Evolutionary conservation across 2,797 vertebrate genomes (phyloP).

Genomic region (Tauraco hartlaubi): DNA sequence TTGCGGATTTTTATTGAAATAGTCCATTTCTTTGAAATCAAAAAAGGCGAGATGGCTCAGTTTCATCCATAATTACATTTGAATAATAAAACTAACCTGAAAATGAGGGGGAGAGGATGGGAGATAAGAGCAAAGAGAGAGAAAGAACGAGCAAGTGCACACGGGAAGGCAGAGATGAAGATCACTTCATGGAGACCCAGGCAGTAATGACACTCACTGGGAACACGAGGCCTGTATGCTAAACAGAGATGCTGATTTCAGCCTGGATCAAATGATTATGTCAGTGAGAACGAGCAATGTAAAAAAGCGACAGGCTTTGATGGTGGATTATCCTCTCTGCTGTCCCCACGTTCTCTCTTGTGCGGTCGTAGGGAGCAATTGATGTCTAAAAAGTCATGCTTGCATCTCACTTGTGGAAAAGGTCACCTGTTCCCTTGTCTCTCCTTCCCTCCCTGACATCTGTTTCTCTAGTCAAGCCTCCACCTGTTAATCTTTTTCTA

Average conservation of each 20-base stretch:
- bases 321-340: background rate
- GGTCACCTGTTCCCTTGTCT: conserved; percentile 19
- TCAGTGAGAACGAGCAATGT: conserved; percentile 33
- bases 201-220: background rate
- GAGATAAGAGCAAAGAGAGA: background rate
- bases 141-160: background rate
- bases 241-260: conserved; percentile 56
- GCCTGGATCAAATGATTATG: background rate
- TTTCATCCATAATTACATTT: conserved; percentile 69
- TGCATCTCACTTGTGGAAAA: conserved; percentile 37
- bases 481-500: conserved; percentile 77
- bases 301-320: background rate
- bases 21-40: conserved; percentile 26
- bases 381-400: background rate
- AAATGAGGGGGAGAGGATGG: background rate
- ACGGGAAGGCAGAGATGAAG: background rate
- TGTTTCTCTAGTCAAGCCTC: conserved; percentile 51
- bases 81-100: conserved; percentile 51
- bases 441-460: conserved; percentile 52
- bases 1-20: conserved; percentile 46
- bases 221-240: conserved; percentile 21
- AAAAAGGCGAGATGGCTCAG: conserved; percentile 56
- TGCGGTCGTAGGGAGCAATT: background rate
- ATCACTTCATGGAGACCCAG: background rate
- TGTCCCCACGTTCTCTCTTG: background rate